Conservation (phyloP, 2,797 vertebrate species). For the Acanthurus lineatus region DNA sequence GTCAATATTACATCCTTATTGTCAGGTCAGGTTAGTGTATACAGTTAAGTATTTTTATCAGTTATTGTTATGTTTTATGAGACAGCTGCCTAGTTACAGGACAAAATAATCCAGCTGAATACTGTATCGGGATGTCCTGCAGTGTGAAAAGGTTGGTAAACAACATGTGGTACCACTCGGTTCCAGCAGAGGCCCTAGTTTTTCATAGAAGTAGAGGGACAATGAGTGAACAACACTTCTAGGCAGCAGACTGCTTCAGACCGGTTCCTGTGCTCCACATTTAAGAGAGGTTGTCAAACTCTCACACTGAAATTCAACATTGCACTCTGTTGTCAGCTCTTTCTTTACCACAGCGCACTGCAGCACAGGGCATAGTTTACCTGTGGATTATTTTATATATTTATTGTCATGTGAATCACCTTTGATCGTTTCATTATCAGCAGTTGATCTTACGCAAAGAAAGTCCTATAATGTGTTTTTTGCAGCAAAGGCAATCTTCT, state of each 20-base stretch:
- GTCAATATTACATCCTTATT: background rate
- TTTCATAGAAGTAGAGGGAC: conserved; percentile 52
- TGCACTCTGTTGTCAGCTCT: conserved; percentile 33
- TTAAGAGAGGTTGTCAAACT: conserved; percentile 38
- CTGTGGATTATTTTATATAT: conserved; percentile 4
- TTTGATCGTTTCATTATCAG: conserved; percentile 51
- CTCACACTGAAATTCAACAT: conserved; percentile 34
- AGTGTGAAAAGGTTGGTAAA: conserved; percentile 74
- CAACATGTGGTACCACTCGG: conserved; percentile 76
- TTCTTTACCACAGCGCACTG: conserved; percentile 6
- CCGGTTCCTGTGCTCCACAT: conserved; percentile 78
- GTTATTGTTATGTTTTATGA: conserved; percentile 34
- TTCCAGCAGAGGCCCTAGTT: conserved; percentile 79
- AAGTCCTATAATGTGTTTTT: conserved; percentile 18
- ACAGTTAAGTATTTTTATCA: conserved; percentile 4
- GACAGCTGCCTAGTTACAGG: conserved; percentile 22
- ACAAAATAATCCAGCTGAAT: conserved; percentile 33
- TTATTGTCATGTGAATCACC: background rate
- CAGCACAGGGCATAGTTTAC: background rate
- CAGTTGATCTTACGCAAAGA: conserved; percentile 21
- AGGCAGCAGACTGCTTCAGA: conserved; percentile 79
- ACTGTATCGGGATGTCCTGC: conserved; percentile 46
- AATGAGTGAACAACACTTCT: conserved; percentile 51
- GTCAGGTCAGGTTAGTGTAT: background rate
- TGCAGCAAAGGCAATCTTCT: conserved; percentile 38